A percentile compares a stretch with the other conserved stretches of the same genome.
Conservation (phyloP, 2,888 invertebrate species). For the Lymantria dispar region DNA sequence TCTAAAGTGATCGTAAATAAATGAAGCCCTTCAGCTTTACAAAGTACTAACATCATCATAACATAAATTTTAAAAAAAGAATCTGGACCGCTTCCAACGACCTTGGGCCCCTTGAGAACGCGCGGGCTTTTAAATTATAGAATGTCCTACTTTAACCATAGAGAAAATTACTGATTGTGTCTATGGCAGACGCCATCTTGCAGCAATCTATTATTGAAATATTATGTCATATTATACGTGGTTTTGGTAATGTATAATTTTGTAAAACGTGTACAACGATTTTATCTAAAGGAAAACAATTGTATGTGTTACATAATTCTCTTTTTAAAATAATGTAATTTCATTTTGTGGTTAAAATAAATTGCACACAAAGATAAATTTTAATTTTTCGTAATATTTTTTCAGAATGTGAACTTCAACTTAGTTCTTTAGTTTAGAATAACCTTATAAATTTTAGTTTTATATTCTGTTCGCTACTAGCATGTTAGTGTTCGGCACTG, state of each 20-base stretch:
- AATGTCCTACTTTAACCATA: constrained; percentile 63
- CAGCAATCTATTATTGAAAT: constrained; percentile 22
- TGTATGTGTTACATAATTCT: constrained; percentile 4
- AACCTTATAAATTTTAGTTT: not conserved
- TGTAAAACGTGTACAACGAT: constrained; percentile 21
- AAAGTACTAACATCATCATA: constrained; percentile 42
- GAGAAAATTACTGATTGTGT: constrained; percentile 46
- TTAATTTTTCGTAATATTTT: not conserved
- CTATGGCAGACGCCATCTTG: constrained; percentile 20
- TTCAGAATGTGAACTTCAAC: too few species aligned
- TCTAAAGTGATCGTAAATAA: constrained; percentile 31
- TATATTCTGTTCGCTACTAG: not conserved
- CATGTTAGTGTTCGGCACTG: constrained; percentile 11
- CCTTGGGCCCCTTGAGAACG: constrained; percentile 71
- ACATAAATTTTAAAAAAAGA: constrained; percentile 48
- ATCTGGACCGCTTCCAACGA: constrained; percentile 76
- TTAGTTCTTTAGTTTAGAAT: too few species aligned
- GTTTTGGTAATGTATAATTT: constrained; percentile 21
- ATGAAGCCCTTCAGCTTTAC: constrained; percentile 43
- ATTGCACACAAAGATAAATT: not conserved
- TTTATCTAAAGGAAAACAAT: constrained; percentile 3
- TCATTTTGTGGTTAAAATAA: not conserved
- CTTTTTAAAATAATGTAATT: not conserved
- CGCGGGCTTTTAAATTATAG: constrained; percentile 61
- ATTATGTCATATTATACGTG: constrained; percentile 29